Conservation (phyloP, 2,113 vertebrate genomes). For the Cephalopterus ornatus region DNA sequence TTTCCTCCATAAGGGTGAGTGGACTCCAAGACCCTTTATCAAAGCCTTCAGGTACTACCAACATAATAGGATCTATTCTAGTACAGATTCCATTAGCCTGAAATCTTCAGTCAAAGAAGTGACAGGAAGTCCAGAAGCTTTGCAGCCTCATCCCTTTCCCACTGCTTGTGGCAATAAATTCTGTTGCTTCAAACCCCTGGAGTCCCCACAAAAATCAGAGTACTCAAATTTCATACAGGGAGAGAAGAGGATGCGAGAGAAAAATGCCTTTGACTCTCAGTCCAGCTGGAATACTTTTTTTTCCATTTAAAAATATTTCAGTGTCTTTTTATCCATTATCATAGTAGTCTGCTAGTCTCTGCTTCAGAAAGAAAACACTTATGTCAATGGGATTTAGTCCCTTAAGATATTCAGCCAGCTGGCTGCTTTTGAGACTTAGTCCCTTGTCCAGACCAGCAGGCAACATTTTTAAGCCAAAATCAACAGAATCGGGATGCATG, state of each 20-base stretch:
- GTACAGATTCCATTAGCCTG: neutral
- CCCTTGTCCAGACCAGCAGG: neutral
- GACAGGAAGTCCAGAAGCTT: neutral
- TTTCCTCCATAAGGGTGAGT: neutral
- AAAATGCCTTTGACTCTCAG: neutral
- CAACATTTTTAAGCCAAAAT: neutral
- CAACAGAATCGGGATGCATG: neutral
- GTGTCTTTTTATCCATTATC: neutral
- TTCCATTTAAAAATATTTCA: neutral
- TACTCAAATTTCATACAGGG: neutral
- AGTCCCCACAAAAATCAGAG: neutral
- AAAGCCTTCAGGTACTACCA: neutral
- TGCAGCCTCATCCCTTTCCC: neutral
- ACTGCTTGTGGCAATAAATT: neutral
- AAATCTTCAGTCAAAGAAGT: neutral
- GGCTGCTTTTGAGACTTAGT: neutral
- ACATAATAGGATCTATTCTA: neutral
- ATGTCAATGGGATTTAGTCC: neutral
- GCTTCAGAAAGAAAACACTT: constrained; percentile 3
- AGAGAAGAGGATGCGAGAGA: neutral
- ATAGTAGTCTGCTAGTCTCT: neutral
- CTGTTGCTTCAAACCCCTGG: neutral
- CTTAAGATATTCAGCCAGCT: neutral
- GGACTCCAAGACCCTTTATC: neutral
- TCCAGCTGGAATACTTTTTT: neutral